Conservation (phyloP, 2,797 vertebrate genomes). For the Oreortyx pictus region DNA sequence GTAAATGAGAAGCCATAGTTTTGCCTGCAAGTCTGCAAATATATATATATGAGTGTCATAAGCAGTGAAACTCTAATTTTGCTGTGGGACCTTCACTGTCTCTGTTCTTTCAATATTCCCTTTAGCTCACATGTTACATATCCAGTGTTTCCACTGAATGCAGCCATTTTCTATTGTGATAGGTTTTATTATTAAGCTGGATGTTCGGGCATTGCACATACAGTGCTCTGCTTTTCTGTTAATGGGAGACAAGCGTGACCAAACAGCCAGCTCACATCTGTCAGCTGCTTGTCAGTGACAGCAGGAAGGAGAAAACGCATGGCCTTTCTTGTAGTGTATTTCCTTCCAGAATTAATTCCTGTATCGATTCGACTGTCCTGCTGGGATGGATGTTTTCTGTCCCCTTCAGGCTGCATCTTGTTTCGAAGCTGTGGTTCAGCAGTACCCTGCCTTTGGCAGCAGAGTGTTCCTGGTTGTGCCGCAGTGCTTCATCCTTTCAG, state of each 20-base stretch:
- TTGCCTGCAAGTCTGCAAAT: accelerated
- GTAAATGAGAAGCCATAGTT: not conserved
- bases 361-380: not conserved
- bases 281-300: not conserved
- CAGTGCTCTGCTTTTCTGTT: not conserved
- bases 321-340: not conserved
- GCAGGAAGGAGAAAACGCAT: not conserved
- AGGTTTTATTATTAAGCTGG: not conserved
- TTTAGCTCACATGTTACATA: accelerated
- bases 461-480: not conserved
- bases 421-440: not conserved
- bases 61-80: not conserved
- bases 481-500: too few species aligned
- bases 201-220: not conserved
- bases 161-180: not conserved
- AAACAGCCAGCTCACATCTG: not conserved
- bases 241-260: not conserved
- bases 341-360: not conserved
- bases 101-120: not conserved
- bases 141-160: not conserved
- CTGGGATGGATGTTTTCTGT: not conserved
- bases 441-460: not conserved
- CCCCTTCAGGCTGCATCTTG: not conserved
- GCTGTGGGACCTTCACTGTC: not conserved
- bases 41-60: not conserved